Percentiles rank a stretch among this genome's conserved stretches.
phyloP scores from a whole-genome alignment of 2,113 vertebrate species.

The Crotalus tigris region DNA sequence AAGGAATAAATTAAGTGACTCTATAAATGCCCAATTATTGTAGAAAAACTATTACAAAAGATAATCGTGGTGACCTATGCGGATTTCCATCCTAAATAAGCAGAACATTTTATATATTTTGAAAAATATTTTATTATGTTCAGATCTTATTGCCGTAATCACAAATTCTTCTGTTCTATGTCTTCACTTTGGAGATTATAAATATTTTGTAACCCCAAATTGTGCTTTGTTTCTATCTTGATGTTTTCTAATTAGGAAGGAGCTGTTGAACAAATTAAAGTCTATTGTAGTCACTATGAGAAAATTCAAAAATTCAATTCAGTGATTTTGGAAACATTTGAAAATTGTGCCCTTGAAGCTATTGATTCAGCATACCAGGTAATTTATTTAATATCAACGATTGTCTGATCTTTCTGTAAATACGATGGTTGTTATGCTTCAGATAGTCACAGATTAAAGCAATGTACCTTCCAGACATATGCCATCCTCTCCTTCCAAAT shows the following conservation, averaged over 20 bases:
- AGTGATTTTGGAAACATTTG: constrained; percentile 68
- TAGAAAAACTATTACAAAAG: background rate
- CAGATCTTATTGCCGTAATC: background rate
- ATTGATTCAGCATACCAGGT: constrained; percentile 84
- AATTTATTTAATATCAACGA: constrained; percentile 3
- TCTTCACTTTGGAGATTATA: background rate
- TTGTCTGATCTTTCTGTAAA: background rate
- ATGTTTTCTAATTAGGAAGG: constrained; percentile 66
- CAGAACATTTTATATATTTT: background rate
- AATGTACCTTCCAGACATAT: background rate
- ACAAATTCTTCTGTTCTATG: background rate
- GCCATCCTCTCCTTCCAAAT: background rate
- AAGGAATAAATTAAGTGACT: background rate
- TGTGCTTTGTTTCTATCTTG: background rate
- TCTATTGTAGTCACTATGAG: constrained; percentile 67
- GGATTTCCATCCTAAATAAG: background rate
- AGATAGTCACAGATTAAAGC: background rate
- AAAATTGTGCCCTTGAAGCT: constrained; percentile 81
- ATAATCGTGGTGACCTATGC: background rate
- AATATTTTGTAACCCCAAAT: background rate
- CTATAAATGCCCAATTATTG: background rate
- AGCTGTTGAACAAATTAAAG: constrained; percentile 67
- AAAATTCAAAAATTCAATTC: background rate
- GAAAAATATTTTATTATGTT: background rate
- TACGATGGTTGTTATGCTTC: background rate